These are phyloP conservation scores for Orchestes rusci DNA, from an alignment of 2,888 invertebrate species.

Conservation along the genomic window DNA sequence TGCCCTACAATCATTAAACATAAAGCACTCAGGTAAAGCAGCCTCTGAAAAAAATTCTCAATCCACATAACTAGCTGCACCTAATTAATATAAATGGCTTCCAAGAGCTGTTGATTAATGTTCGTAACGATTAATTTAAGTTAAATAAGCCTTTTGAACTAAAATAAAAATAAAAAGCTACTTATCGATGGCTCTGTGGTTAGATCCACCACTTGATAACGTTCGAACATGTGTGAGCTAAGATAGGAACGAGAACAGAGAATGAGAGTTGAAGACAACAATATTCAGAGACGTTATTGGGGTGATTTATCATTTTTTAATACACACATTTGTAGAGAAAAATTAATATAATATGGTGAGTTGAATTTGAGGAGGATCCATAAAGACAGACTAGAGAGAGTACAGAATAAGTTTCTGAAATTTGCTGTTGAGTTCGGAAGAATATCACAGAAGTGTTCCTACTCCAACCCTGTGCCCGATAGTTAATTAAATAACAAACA, in stretches of 20 bases:
- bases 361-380: no score
- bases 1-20: no score
- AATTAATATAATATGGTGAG: no score
- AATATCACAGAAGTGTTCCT: background rate
- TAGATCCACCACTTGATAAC: constrained; percentile 43
- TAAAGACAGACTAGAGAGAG: no score
- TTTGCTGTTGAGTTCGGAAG: no score
- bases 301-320: no score
- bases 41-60: constrained; percentile 10
- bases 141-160: constrained; percentile 36
- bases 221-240: constrained; percentile 44
- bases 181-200: constrained; percentile 35
- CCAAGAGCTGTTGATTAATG: constrained; percentile 34
- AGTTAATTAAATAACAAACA: constrained; percentile 45
- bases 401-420: no score
- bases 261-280: constrained; percentile 6
- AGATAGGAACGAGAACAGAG: constrained; percentile 41
- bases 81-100: constrained; percentile 35
- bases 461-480: constrained; percentile 33
- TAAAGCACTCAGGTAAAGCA: background rate
- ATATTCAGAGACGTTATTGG: no score
- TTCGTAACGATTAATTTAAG: constrained; percentile 36
- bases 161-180: constrained; percentile 33
- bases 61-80: constrained; percentile 9
- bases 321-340: no score